These are phyloP conservation scores for Ochotona princeps DNA, from an alignment of 2,113 vertebrate species.

Conservation along the genomic window DNA sequence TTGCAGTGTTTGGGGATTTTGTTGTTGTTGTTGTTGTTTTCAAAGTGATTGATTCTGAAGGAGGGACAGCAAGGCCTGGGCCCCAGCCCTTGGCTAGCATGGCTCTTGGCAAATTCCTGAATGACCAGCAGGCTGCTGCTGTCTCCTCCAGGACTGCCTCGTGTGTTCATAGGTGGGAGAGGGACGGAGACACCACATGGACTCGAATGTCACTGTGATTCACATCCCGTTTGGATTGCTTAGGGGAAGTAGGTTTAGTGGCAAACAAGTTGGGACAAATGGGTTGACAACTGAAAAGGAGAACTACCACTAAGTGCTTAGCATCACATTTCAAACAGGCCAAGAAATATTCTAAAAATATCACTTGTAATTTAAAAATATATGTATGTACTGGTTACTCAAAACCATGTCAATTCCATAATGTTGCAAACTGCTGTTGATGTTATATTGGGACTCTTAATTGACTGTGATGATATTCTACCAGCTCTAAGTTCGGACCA, in stretches of 20 bases:
- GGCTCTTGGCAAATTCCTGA: background rate
- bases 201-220: background rate
- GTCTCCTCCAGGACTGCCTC: background rate
- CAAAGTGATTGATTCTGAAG: background rate
- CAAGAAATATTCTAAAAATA: background rate
- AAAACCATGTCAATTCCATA: too few species aligned
- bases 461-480: too few species aligned
- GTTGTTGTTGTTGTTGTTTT: background rate
- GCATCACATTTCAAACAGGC: background rate
- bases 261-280: background rate
- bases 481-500: too few species aligned
- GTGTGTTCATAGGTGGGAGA: background rate
- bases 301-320: constrained; percentile 19
- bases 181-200: background rate
- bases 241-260: background rate
- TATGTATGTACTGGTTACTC: too few species aligned
- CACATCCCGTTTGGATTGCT: background rate
- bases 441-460: too few species aligned
- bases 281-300: constrained; percentile 40
- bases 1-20: background rate
- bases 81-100: constrained; percentile 16
- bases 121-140: background rate
- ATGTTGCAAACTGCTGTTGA: too few species aligned
- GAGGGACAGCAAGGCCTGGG: background rate
- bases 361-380: constrained; percentile 2